Base-by-base conservation (phyloP, 2,888 invertebrate species). In the Agonum fuliginosum region DNA sequence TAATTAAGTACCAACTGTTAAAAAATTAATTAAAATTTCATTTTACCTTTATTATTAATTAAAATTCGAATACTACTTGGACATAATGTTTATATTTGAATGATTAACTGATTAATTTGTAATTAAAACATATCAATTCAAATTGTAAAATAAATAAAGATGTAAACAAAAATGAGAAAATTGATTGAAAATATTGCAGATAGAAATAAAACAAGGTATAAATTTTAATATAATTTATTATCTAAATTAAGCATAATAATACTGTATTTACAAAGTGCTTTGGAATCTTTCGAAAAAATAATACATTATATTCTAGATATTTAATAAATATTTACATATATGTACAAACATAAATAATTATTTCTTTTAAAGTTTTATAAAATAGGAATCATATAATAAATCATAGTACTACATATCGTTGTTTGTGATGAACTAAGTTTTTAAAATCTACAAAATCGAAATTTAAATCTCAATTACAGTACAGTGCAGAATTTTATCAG, bases 231-330 rank as follows among this genome's bases (percentile, higher is more conserved):
- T 46, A 76, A 76, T 76, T 76, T 76, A 76, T 76, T 76, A 76
- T 74, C 76, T 76, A 76, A 75, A 75, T 75, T 75, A 75, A 76
- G 67, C 76, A 76, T 76, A 76, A 76, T 76, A 51, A 67, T 76
- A 74, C 65, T 74, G 74, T 76, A 76, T 76, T 30, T 76, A 76
- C 76, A 76, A 34, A 69, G 76, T 76, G 69, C 76, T 76, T 76
- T 67, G 69, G 76, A 76, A 76, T 76, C 34, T 67, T 67, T 76
- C 76, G 54, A 76, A 76, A 76, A 76, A 76, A 76, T 76, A 76
- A 69, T 69, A 51, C 67, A 48, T 69, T 75, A 34, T 54, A 75
- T 67, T 14, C 46, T 76, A 67, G 67, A 76, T 69, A 74, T 62
- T 67, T 24, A 65, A 51, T 41, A 30, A 48, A 67, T 76, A 67